Percentiles rank a stretch among this genome's conserved stretches.
Conservation (phyloP, 2,797 vertebrate species). For the Aphelocoma californica region DNA sequence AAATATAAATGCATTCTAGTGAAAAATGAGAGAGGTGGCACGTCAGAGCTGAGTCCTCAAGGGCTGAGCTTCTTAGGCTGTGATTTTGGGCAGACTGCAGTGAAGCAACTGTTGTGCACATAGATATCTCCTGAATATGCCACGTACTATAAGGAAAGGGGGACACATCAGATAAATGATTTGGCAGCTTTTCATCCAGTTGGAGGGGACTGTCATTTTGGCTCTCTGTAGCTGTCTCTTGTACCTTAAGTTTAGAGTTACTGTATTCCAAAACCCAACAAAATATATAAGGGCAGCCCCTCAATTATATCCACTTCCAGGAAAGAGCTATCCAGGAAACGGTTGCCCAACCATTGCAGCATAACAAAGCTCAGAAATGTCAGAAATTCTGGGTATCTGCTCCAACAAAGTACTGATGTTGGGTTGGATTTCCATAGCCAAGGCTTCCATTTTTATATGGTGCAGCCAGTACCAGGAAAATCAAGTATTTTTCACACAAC, state of each 20-base stretch:
- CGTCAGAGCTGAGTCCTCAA: neutral
- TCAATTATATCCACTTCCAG: neutral
- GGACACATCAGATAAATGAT: neutral
- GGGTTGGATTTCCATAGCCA: neutral
- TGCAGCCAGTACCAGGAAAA: neutral
- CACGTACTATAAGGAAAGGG: accelerated
- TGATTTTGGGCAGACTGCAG: neutral
- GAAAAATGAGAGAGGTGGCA: neutral
- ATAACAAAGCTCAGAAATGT: neutral
- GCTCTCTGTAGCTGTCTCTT: neutral
- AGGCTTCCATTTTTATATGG: neutral
- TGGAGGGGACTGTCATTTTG: neutral
- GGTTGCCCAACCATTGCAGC: neutral
- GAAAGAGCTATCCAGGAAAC: neutral
- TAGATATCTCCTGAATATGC: neutral
- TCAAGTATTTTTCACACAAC: neutral
- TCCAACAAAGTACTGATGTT: neutral
- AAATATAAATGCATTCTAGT: neutral
- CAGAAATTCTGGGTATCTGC: neutral
- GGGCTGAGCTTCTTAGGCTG: neutral
- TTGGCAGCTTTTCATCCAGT: neutral
- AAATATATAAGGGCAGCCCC: neutral
- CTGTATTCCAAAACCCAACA: neutral
- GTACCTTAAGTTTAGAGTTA: neutral
- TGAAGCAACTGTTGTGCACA: neutral